Evolutionary conservation across 2,113 vertebrate species (phyloP), one percentile per base, ranked within the genome.

Genomic region (Recurvirostra avosetta): DNA sequence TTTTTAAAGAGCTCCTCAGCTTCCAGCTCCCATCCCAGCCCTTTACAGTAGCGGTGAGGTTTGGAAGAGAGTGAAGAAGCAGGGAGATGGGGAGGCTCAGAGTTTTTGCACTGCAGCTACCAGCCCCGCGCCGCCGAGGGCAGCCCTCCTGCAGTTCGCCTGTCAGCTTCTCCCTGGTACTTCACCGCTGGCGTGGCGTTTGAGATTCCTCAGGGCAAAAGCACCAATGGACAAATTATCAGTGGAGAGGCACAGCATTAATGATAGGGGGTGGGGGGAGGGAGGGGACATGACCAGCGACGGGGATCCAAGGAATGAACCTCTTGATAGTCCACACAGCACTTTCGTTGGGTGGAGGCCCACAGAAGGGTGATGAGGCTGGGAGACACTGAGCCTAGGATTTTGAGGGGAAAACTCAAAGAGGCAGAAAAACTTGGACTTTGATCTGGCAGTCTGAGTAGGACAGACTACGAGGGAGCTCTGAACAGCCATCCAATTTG

Each of bases 181-280:
- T 20, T 22, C 74, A 52, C 43, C 4, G 3, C 80, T 66, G 43
- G 47, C 1, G 9, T 22, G 76, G 84, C 65, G 12, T 65, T n/a
- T 36, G 62, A 61, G 67, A 38, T 38, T 55, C 72, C 59, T 80
- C 52, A 11, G 47, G 68, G 59, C 41, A 80, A 93, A 66, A 95
- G 96, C 92, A 93, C 88, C 90, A 63, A 21, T 6, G 70, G 67
- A 63, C 63, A 77, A 61, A 55, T 52, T 2, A 58, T 30, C 38
- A 67, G 50, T 18, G 75, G 79, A 84, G 82, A 95, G 85, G 78
- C 92, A 94, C 94, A 67, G n/a, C 32, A 29, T 43, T 53, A 50
- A 83, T 4, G 30, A 59, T n/a, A 53, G n/a, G 47, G 38, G 15
- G 5, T 1, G 1, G 4, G 16, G 19, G 25, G 30, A 49, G 40